Evolutionary conservation across 2,797 vertebrate species (phyloP), one percentile per base, ranked within the genome.

Genomic region (Coranthus polyacanthus): DNA sequence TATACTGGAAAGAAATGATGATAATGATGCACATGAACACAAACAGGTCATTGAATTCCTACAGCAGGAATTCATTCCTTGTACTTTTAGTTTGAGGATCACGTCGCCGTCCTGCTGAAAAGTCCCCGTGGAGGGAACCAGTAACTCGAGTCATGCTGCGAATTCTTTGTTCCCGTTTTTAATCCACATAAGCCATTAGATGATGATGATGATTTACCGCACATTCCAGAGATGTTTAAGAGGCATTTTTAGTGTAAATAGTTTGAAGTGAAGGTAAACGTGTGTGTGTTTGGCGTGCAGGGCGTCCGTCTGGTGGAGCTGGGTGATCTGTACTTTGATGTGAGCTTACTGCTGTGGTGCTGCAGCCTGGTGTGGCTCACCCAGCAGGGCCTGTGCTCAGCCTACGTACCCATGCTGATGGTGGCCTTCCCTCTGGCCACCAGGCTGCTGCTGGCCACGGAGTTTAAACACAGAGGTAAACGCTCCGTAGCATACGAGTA

Each of bases 391-490:
- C 82, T 99, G 58, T 98, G 95, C 74, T 98, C 97, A 0, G 96
- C 97, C 4, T 99, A 97, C 22, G 84, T 98, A 54, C 95, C 96
- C 76, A 94, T 94, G 0, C 72, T 98, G 1, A 98, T 97, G 97
- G 96, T 99, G 62, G 93, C 92, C 3, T 98, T 98, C 81, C 96
- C 98, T 2, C 86, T 99, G 64, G 79, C 93, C 68, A 90, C 95
- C 78, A 96, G 93, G 42, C 82, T 98, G 58, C 88, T 96, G 52
- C 84, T 95, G 61, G 82, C 94, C 9, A 92, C 85, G 16, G 96
- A 97, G 61, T 95, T 96, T 67, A 94, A 86, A 81, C 91, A 94
- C 70, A 88, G 63, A 93, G 94, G 94, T 94, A 62, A 76, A 53
- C 8, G 1, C 12, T 36, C 21, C 4, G n/a, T 22, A 20, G 17